Evolutionary conservation across 1,140 invertebrate genomes (phyloP).

Genomic region (Drosophila sp.): DNA sequence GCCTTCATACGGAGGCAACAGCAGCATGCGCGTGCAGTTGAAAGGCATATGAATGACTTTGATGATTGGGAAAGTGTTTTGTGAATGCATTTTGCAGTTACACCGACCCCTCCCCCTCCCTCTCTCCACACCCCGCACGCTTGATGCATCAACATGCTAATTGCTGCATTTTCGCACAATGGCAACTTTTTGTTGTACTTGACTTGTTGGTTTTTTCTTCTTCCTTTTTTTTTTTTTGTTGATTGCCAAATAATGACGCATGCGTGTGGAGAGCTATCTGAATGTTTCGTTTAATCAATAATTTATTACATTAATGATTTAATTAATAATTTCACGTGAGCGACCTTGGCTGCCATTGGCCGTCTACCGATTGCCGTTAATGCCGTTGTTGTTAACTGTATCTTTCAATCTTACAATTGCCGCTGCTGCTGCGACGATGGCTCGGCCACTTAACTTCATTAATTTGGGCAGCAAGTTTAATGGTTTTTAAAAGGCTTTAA

Average conservation of each 20-base stretch:
- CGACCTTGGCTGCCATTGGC: constrained; percentile 47
- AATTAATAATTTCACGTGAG: constrained; percentile 65
- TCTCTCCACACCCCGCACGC: constrained; percentile 3
- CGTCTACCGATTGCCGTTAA: constrained; percentile 41
- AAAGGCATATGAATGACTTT: constrained; percentile 76
- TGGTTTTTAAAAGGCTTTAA: constrained; percentile 71
- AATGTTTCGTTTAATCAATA: constrained; percentile 45
- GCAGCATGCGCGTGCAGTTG: constrained; percentile 57
- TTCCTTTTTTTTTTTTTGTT: constrained; percentile 24
- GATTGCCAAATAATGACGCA: constrained; percentile 47
- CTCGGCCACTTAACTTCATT: constrained; percentile 54
- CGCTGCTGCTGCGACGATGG: background rate
- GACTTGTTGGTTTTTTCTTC: constrained; percentile 20
- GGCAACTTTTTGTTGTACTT: constrained; percentile 20
- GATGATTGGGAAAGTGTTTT: constrained; percentile 80
- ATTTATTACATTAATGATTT: constrained; percentile 75
- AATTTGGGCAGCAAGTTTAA: constrained; percentile 57
- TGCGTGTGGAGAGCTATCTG: constrained; percentile 38
- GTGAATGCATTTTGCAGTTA: constrained; percentile 47
- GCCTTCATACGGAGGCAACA: background rate
- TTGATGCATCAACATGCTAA: constrained; percentile 46
- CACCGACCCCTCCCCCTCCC: background rate
- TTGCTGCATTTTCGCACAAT: constrained; percentile 53
- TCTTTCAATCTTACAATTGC: constrained; percentile 55
- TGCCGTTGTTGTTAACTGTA: constrained; percentile 63